Evolutionary conservation across 1,140 invertebrate species (phyloP), one percentile per base, ranked within the genome.

Genomic region (Heliconius himera): DNA sequence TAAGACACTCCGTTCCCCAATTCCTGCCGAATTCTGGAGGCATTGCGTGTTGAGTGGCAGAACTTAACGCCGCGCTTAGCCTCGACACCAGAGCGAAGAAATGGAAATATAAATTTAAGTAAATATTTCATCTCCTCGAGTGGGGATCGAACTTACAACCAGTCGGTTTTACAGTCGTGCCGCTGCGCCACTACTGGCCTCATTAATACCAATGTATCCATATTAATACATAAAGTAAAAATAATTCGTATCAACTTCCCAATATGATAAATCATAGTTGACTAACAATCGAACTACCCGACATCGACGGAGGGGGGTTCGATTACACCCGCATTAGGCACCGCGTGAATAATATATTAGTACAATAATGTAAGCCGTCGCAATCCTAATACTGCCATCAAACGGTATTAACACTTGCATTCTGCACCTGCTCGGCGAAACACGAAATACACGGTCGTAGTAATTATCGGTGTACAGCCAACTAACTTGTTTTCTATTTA

Each of bases 301-400:
- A 71, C 70, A 38, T 72, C 11, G 70, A 72, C 16, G 20, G 33
- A 71, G 20, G 18, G n/a, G 9, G 33, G 18, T 33, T 38, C 36
- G 38, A 41, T 72, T 38, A 46, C 36, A 72, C 70, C 9, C 38
- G 70, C 70, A 72, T 36, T 38, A 66, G 60, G 22, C 20, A 26
- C 38, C 76, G 54, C 26, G 26, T 54, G 76, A 51, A 72, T 72
- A 77, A 77, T 54, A 72, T 66, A 80, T 76, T 76, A 76, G 51
- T 22, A 60, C 79, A 72, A 71, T 77, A 77, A 77, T 77, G 79
- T 80, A 80, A 80, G 79, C 79, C 74, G 71, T 76, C 71, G 71
- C 51, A 76, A 76, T 80, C 79, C 79, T 80, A 76, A 76, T 73
- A 29, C 74, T 66, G 70, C 79, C 76, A 76, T 80, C 79, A 80